These are phyloP conservation scores for Propithecus perrieri DNA, from an alignment of 2,797 vertebrate genomes.

Conservation along the genomic window DNA sequence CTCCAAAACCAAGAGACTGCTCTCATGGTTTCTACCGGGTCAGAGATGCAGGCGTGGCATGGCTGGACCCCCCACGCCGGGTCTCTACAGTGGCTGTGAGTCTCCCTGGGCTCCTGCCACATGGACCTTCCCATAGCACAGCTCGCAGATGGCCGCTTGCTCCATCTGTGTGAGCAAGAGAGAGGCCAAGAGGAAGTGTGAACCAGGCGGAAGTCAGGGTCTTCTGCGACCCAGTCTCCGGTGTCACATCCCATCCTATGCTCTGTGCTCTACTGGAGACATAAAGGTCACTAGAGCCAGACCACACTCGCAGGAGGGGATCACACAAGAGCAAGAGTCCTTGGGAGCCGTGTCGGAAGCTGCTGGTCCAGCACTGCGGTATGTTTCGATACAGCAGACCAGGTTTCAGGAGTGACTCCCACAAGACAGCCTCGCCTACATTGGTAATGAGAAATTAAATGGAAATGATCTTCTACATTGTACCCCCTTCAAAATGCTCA, in stretches of 20 bases:
- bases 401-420: background rate
- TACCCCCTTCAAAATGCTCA: background rate
- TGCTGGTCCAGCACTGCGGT: fast-evolving
- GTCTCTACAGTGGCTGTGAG: background rate
- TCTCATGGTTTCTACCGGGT: background rate
- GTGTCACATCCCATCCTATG: fast-evolving
- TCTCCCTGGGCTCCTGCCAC: background rate
- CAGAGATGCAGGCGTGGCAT: background rate
- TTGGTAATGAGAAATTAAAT: background rate
- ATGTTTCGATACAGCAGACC: background rate
- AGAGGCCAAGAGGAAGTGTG: background rate
- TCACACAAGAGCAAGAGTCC: fast-evolving
- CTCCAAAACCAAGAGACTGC: background rate
- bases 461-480: background rate
- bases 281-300: background rate
- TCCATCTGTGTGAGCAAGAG: background rate
- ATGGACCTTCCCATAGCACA: fast-evolving
- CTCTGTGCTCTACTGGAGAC: no score
- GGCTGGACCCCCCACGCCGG: background rate
- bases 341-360: fast-evolving
- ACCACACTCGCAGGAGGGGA: fast-evolving
- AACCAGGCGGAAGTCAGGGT: fast-evolving
- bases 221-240: background rate
- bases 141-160: fast-evolving
- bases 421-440: fast-evolving